Conservation (phyloP, 2,797 vertebrate genomes). For the Coilia nasus region DNA sequence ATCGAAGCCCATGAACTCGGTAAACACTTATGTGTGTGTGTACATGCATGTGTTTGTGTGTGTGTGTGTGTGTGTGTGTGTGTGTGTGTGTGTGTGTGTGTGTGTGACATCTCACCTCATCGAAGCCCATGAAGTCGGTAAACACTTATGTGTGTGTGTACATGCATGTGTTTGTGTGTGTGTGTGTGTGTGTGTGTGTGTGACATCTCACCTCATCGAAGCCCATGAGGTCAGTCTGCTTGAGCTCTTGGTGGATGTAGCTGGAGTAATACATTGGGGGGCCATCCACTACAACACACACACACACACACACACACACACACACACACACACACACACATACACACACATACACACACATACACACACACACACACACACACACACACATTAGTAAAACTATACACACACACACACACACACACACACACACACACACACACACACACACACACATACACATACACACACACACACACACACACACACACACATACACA, state of each 20-base stretch:
- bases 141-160: too few relatives aligned
- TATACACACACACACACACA: not conserved
- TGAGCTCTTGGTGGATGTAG: constrained; percentile 78
- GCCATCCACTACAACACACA: constrained; percentile 83
- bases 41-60: too few relatives aligned
- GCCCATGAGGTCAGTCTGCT: constrained; percentile 86
- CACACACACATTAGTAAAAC: too few relatives aligned
- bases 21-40: too few relatives aligned
- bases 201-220: constrained; percentile 90
- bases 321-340: constrained; percentile 4
- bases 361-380: constrained; percentile 46
- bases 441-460: constrained; percentile 78
- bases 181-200: not conserved
- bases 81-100: too few relatives aligned
- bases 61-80: too few relatives aligned
- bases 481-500: not conserved
- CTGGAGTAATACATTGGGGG: constrained; percentile 85
- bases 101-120: too few relatives aligned
- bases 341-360: not conserved
- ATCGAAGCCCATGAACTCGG: too few relatives aligned
- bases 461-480: too few relatives aligned
- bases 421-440: constrained; percentile 75
- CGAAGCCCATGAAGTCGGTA: too few relatives aligned
- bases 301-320: constrained; percentile 21
- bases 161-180: too few relatives aligned